Conservation (phyloP, 37 sponge, comb jelly and placozoan species). For the Spongilla lacustris region DNA sequence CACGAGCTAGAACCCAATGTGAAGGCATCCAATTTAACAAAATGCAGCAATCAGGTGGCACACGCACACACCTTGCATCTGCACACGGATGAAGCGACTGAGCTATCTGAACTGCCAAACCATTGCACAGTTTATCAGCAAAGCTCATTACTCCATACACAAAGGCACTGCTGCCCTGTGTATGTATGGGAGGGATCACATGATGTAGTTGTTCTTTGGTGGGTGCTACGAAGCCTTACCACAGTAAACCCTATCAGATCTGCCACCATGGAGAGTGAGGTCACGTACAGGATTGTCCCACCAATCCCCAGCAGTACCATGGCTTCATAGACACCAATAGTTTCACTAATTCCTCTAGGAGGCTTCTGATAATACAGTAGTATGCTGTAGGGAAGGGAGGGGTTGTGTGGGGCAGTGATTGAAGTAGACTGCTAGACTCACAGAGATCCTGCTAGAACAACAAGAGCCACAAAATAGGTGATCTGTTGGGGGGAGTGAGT, state of each 20-base stretch:
- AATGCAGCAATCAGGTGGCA: too few species aligned
- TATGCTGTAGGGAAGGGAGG: neutral
- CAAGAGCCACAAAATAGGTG: neutral
- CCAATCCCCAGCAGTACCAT: conserved; percentile 80
- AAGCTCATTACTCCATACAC: conserved; percentile 98
- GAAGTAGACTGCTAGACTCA: conserved; percentile 1
- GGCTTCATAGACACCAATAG: conserved; percentile 64
- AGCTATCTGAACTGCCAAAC: conserved; percentile 82
- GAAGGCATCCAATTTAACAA: too few species aligned
- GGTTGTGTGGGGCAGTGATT: too few species aligned
- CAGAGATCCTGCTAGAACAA: neutral
- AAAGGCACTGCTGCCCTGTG: conserved; percentile 89
- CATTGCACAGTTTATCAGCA: conserved; percentile 94
- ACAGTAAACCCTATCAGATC: conserved; percentile 84
- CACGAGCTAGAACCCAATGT: too few species aligned
- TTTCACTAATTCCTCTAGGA: neutral
- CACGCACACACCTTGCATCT: neutral
- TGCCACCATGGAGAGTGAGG: conserved; percentile 90
- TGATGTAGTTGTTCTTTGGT: neutral
- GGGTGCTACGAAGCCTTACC: conserved; percentile 48
- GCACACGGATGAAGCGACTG: conserved; percentile 89
- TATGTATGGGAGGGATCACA: neutral
- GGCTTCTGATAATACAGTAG: neutral
- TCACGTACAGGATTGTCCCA: conserved; percentile 83
- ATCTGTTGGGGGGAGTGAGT: neutral